These are phyloP conservation scores for Cosmia trapezina DNA, from an alignment of 2,888 invertebrate genomes.

Conservation along the genomic window DNA sequence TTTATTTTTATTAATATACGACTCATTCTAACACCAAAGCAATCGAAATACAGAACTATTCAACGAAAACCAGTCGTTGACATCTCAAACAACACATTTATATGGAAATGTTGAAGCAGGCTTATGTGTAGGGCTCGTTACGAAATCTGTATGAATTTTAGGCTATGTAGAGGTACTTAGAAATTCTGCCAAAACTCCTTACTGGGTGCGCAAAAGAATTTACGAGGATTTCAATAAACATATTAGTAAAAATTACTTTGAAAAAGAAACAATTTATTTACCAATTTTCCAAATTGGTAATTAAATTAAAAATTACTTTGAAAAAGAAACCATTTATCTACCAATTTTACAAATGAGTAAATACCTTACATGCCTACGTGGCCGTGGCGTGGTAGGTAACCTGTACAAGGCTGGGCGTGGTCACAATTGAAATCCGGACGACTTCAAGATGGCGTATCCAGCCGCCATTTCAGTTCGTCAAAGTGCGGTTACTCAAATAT, in stretches of 20 bases:
- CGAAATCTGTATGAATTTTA: conserved; percentile 32
- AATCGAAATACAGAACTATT: conserved; percentile 69
- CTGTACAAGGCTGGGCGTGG: conserved; percentile 44
- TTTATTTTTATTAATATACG: conserved; percentile 9
- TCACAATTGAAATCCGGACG: conserved; percentile 59
- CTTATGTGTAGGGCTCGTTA: conserved; percentile 36
- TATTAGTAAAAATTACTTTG: neutral
- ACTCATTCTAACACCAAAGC: conserved; percentile 32
- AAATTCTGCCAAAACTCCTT: neutral
- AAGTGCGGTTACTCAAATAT: conserved; percentile 84
- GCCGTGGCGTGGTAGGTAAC: conserved; percentile 38
- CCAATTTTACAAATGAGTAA: neutral
- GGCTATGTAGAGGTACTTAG: neutral
- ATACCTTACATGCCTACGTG: conserved; percentile 3
- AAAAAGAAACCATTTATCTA: neutral
- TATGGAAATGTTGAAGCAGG: conserved; percentile 75
- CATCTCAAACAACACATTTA: conserved; percentile 75
- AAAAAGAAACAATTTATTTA: neutral
- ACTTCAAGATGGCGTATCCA: conserved; percentile 67
- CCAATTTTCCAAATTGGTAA: neutral
- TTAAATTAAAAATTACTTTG: neutral
- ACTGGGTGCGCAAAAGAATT: neutral
- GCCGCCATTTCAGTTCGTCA: conserved; percentile 70
- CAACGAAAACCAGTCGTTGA: conserved; percentile 78
- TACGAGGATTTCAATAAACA: neutral